phyloP scores from a whole-genome alignment of 2,888 invertebrate genomes.

The Bombylius major region DNA sequence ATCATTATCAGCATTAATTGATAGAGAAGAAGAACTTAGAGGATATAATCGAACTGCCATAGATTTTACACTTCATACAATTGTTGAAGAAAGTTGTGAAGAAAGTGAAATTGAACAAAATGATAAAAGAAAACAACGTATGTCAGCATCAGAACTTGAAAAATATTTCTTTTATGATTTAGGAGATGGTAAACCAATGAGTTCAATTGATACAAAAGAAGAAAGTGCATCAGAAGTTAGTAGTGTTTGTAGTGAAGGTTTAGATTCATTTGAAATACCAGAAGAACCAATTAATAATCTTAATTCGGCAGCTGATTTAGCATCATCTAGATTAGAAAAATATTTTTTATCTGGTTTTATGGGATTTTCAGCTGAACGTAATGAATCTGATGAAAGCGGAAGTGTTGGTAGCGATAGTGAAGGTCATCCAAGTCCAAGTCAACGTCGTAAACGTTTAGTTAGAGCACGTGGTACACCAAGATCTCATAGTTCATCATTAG shows the following conservation, averaged over 20 bases:
- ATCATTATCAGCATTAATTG: slow-evolving; percentile 42
- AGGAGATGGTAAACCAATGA: slow-evolving; percentile 51
- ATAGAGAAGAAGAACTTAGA: slow-evolving; percentile 68
- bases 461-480: slow-evolving; percentile 71
- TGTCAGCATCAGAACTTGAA: slow-evolving; percentile 72
- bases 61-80: slow-evolving; percentile 84
- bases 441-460: slow-evolving; percentile 66
- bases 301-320: slow-evolving; percentile 52
- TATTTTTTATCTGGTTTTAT: slow-evolving; percentile 80
- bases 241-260: slow-evolving; percentile 72
- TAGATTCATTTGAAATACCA: slow-evolving; percentile 55
- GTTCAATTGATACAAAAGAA: slow-evolving; percentile 39
- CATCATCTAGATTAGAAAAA: slow-evolving; percentile 75
- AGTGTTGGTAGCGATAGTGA: slow-evolving; percentile 87
- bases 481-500: slow-evolving; percentile 69
- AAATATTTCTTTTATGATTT: slow-evolving; percentile 83
- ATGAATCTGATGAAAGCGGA: slow-evolving; percentile 61
- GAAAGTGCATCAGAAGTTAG: slow-evolving; percentile 69
- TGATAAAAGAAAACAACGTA: slow-evolving; percentile 41
- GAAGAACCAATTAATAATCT: slow-evolving; percentile 31
- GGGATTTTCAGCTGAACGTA: slow-evolving; percentile 63
- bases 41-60: slow-evolving; percentile 72
- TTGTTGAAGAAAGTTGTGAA: slow-evolving; percentile 88
- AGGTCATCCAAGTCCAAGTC: slow-evolving; percentile 77
- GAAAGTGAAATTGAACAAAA: slow-evolving; percentile 72